These are phyloP conservation scores for Eristalinus aeneus DNA, from an alignment of 2,888 invertebrate genomes.

Conservation along the genomic window DNA sequence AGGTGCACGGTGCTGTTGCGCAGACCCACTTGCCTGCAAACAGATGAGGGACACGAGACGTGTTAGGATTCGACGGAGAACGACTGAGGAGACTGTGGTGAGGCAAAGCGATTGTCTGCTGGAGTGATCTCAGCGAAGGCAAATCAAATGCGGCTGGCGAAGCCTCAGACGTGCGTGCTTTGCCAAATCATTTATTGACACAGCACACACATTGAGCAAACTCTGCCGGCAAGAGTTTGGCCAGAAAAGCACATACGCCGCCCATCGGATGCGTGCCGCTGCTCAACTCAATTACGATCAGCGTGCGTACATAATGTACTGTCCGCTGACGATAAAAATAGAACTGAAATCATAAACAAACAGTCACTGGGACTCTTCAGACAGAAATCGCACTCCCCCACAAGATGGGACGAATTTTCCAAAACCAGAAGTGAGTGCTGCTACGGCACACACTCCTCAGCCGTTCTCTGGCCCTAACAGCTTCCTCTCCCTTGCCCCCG, in stretches of 20 bases:
- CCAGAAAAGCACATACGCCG: slow-evolving; percentile 49
- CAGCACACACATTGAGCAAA: slow-evolving; percentile 9
- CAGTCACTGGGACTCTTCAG: slow-evolving; percentile 25
- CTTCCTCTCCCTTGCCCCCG: neutral
- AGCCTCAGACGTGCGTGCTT: neutral
- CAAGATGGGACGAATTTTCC: neutral
- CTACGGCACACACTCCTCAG: slow-evolving; percentile 15
- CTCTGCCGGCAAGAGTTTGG: slow-evolving; percentile 47
- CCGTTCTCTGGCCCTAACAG: neutral
- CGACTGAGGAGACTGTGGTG: slow-evolving; percentile 25
- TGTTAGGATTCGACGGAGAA: neutral
- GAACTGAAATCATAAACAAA: slow-evolving; percentile 67
- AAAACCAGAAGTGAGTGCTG: neutral
- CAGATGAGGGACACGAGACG: neutral
- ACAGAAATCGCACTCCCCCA: neutral
- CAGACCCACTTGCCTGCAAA: slow-evolving; percentile 41
- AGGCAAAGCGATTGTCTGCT: slow-evolving; percentile 35
- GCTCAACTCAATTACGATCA: neutral
- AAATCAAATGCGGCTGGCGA: slow-evolving; percentile 30
- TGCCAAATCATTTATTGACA: neutral
- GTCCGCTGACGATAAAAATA: slow-evolving; percentile 56
- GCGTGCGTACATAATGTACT: neutral
- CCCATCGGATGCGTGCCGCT: slow-evolving; percentile 1
- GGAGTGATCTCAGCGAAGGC: slow-evolving; percentile 57
- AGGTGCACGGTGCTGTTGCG: slow-evolving; percentile 28